These are phyloP conservation scores for Myiopsitta monachus DNA, from an alignment of 2,113 vertebrate species.

Conservation along the genomic window DNA sequence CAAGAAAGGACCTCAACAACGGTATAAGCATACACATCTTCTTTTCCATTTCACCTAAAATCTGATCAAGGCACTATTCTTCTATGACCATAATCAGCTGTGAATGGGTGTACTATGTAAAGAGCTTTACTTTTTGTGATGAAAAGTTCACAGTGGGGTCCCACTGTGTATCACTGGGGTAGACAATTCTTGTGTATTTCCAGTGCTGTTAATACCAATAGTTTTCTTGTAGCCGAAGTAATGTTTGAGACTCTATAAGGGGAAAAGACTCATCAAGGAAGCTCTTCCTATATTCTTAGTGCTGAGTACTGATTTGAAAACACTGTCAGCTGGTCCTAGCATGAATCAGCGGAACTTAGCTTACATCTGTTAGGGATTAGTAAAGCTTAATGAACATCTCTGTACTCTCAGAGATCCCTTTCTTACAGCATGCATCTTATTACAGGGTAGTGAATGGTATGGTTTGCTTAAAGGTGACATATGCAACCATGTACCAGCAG, in stretches of 20 bases:
- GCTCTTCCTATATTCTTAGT: not conserved
- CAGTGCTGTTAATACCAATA: not conserved
- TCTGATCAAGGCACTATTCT: not conserved
- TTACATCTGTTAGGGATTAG: not conserved
- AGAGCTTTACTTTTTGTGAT: accelerated
- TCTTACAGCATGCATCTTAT: not conserved
- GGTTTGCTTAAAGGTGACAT: not conserved
- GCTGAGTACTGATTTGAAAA: not conserved
- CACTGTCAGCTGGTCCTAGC: not conserved
- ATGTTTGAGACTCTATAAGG: not conserved
- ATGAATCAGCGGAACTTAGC: not conserved
- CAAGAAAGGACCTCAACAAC: not conserved
- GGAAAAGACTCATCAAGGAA: not conserved
- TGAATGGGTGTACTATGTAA: accelerated
- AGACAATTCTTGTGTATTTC: not conserved
- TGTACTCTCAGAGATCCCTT: not conserved
- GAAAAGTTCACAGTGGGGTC: not conserved
- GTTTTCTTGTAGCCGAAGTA: not conserved
- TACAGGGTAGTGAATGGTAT: accelerated
- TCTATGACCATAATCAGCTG: not conserved
- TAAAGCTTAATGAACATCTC: not conserved
- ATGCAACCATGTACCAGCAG: not conserved
- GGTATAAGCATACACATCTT: not conserved
- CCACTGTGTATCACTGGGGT: not conserved
- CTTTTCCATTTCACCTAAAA: not conserved